Base-by-base conservation (phyloP, 2,113 vertebrate species). In the Osmerus mordax region DNA sequence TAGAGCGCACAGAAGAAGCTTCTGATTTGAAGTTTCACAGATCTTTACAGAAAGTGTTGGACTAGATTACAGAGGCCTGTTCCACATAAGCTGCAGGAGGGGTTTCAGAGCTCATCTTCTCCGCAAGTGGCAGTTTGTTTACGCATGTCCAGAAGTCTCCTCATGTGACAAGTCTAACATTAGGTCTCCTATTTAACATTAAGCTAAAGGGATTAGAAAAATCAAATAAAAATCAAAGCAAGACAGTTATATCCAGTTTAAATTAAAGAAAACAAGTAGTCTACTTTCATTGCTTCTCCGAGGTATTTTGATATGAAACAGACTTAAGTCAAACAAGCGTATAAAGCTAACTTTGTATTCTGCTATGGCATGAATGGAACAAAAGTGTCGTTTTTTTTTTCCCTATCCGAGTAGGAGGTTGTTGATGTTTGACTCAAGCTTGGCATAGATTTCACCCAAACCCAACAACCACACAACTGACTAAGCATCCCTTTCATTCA, bases 401-500 rank as follows among this genome's bases (percentile, higher is more conserved):
- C 3, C 18, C 18, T 47, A 47, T 47, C 41, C 41, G 41, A 47
- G 41, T 47, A 47, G 41, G 41, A 47, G 41, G 16, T 16, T 41
- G 36, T 64, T 32, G 28, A 64, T 64, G 41, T 64, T 64, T 64
- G 62, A 64, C 6, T 41, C 2, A 16, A 64, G 3, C 14, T 59
- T 69, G 28, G 54, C 29, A 47, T n/a, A 59, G 55, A 62, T 51
- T 73, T 58, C 61, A 71, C 69, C 76, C 73, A 51, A 76, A 77
- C 83, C 72, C 76, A 85, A 85, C 77, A 82, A 77, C 73, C 65
- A 76, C n/a, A 47, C 71, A 7, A 74, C 58, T 63, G 67, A 78
- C 81, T 74, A 65, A 65, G 64, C 62, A 75, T 73, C 72, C 75
- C 69, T 21, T 79, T 68, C 77, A 56, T 67, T 21, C 9, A 53